Evolutionary conservation across 2,113 vertebrate genomes (phyloP).

Genomic region (Gymnocephalus cernua): DNA sequence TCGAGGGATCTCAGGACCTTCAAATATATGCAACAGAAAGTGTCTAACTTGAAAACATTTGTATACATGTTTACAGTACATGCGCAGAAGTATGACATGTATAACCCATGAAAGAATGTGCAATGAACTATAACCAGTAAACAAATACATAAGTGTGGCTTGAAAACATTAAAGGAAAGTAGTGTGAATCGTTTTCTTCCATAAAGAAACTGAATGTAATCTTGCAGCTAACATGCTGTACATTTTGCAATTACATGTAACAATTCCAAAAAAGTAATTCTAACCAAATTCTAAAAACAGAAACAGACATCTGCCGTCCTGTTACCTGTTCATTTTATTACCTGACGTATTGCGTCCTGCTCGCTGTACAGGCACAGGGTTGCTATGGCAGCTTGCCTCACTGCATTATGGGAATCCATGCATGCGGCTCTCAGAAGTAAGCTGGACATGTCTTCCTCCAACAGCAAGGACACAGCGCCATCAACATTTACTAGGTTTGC

Average conservation of each 20-base stretch:
- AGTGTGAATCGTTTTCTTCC: background rate
- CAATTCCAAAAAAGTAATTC: background rate
- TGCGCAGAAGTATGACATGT: background rate
- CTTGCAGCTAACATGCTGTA: too few species aligned
- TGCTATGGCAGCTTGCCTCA: conserved; percentile 77
- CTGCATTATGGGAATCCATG: conserved; percentile 76
- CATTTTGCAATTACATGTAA: too few species aligned
- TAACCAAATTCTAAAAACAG: background rate
- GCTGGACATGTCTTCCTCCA: conserved; percentile 58
- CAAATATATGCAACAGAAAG: background rate
- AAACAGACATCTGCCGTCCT: background rate
- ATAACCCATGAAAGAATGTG: background rate
- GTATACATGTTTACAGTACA: background rate
- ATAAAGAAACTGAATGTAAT: background rate
- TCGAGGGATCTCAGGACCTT: conserved; percentile 70
- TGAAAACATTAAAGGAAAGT: background rate
- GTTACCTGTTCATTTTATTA: conserved; percentile 50
- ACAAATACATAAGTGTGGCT: too few species aligned
- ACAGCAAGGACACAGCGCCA: conserved; percentile 55
- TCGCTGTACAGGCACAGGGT: conserved; percentile 75
- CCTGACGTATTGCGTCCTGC: conserved; percentile 74
- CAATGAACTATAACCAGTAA: background rate
- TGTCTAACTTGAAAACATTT: background rate
- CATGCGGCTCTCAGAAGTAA: conserved; percentile 76
- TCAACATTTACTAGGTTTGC: conserved; percentile 71